Percentiles rank a stretch among this genome's conserved stretches.
Evolutionary conservation across 2,888 invertebrate genomes (phyloP).

Genomic region (Ganaspis brasiliensis): DNA sequence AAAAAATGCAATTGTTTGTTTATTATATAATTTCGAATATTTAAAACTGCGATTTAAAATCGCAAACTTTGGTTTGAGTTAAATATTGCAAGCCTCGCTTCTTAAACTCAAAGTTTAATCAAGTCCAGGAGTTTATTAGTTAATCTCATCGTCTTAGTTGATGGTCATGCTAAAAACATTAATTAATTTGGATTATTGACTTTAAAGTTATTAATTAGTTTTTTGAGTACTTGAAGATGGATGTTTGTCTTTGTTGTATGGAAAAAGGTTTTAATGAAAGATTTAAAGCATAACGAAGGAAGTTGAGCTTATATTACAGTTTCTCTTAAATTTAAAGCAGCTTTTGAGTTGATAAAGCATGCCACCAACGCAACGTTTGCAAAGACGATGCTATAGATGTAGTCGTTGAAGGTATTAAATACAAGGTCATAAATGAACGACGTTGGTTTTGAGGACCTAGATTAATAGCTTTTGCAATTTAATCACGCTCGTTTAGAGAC

Average conservation of each 20-base stretch:
- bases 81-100: no score
- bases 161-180: no score
- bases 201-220: slow-evolving; percentile 4
- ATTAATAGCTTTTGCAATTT: slow-evolving; percentile 42
- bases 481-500: slow-evolving; percentile 37
- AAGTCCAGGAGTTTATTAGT: no score
- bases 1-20: no score
- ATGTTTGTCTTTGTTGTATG: slow-evolving; percentile 4
- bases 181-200: slow-evolving; percentile 14
- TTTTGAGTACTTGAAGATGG: not conserved
- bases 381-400: slow-evolving; percentile 56
- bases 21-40: no score
- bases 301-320: slow-evolving; percentile 71
- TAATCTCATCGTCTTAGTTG: no score
- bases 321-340: slow-evolving; percentile 51
- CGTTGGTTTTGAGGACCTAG: slow-evolving; percentile 33
- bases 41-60: no score
- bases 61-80: no score
- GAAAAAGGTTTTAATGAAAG: slow-evolving; percentile 14
- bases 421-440: slow-evolving; percentile 40
- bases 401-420: slow-evolving; percentile 53
- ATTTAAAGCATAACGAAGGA: slow-evolving; percentile 70
- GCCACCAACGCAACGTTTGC: slow-evolving; percentile 8
- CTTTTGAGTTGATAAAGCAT: slow-evolving; percentile 34
- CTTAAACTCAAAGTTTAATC: no score